Conservation (phyloP, 2,113 vertebrate genomes). For the Hemicordylus capensis region DNA sequence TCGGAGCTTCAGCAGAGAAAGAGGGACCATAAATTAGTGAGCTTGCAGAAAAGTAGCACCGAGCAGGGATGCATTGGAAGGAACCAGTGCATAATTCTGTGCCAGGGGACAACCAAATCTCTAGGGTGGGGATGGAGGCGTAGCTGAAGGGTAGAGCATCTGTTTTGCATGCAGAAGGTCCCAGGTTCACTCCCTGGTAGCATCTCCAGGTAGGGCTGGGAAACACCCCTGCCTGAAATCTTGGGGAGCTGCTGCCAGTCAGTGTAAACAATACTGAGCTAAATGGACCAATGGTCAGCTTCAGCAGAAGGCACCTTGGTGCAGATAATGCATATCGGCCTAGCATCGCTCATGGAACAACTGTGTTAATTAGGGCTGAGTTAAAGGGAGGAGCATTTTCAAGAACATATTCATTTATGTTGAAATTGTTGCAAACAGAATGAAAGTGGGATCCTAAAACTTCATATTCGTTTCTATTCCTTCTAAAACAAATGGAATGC, state of each 20-base stretch:
- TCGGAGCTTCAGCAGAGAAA: fast-evolving
- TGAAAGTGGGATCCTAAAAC: too few relatives aligned
- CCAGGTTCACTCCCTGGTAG: too few relatives aligned
- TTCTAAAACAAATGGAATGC: too few relatives aligned
- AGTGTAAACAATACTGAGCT: too few relatives aligned
- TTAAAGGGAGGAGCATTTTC: background rate
- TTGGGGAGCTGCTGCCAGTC: too few relatives aligned
- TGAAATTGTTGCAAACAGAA: background rate
- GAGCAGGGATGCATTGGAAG: background rate
- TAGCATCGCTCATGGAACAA: too few relatives aligned
- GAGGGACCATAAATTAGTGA: background rate
- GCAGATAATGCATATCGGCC: background rate
- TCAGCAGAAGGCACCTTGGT: too few relatives aligned
- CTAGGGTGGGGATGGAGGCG: background rate
- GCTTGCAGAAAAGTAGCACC: fast-evolving
- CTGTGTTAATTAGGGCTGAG: background rate
- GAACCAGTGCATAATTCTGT: background rate
- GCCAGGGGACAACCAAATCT: background rate
- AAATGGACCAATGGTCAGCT: too few relatives aligned
- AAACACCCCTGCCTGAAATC: too few relatives aligned
- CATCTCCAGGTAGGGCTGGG: too few relatives aligned
- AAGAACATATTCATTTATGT: background rate
- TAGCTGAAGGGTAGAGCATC: background rate
- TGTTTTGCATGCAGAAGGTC: too few relatives aligned
- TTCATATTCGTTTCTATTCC: too few relatives aligned